phyloP scores from a whole-genome alignment of 2,113 vertebrate species.

The Ceyx melanurus region DNA sequence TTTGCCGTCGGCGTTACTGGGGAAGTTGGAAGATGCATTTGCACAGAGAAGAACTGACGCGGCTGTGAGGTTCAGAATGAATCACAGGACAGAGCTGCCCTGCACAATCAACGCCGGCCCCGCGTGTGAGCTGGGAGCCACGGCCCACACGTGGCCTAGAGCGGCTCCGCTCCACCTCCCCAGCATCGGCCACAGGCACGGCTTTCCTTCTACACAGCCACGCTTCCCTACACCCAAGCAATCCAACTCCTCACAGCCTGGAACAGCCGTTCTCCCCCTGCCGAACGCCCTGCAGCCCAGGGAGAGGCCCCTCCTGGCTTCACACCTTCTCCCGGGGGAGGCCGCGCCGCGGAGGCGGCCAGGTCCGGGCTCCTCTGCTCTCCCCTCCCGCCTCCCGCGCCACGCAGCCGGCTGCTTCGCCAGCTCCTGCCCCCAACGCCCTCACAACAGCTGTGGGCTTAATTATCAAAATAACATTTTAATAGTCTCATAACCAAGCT shows the following conservation, averaged over 20 bases:
- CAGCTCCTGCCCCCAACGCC: conserved; percentile 72
- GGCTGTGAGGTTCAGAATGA: background rate
- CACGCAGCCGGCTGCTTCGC: conserved; percentile 53
- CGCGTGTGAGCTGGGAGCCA: fast-evolving
- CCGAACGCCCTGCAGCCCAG: fast-evolving
- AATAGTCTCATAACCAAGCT: conserved; percentile 84
- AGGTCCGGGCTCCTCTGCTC: background rate
- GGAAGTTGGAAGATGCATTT: background rate
- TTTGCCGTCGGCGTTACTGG: background rate
- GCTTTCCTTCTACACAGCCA: background rate
- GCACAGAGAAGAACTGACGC: background rate
- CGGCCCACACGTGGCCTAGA: fast-evolving
- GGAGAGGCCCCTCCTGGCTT: background rate
- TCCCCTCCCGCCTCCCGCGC: background rate
- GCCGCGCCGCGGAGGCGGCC: fast-evolving
- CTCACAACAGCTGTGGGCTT: conserved; percentile 83
- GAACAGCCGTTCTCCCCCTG: fast-evolving
- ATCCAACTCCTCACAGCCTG: fast-evolving
- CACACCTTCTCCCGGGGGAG: fast-evolving
- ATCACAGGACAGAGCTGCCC: background rate
- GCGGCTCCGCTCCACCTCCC: fast-evolving
- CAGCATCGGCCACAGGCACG: fast-evolving
- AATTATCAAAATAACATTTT: conserved; percentile 88
- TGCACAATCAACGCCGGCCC: fast-evolving
- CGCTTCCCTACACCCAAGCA: background rate